Base-by-base conservation (phyloP, 2,888 invertebrate genomes). In the Merodon equestris region DNA sequence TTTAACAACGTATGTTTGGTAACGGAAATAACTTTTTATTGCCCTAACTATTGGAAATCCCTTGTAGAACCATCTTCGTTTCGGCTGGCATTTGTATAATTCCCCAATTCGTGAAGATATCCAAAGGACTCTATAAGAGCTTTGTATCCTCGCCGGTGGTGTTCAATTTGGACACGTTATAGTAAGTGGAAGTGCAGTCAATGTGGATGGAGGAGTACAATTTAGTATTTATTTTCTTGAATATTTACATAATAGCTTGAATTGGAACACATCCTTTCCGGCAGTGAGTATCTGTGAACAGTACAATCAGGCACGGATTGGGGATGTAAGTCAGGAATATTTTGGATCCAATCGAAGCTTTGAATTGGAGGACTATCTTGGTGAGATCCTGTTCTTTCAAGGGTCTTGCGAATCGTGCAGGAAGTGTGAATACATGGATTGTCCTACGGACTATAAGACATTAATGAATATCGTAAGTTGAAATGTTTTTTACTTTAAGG, bases 181-280 rank as follows among this genome's bases (percentile, higher is more conserved):
- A 85, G 88, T 88, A 82, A 85, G 86, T 77, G 38, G 1, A 7
- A 47, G 36, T 9, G 10, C 5, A 36, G n/a, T n/a, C n/a, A n/a
- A n/a, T n/a, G n/a, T n/a, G 40, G 3, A 40, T 10, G 9, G 1
- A 40, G 40, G 9, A n/a, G n/a, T 17, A 45, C 9, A 15, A 15
- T 15, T 18, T 34, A 13, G 12, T 1, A 9, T 9, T 40, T 34
- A 34, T 9, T 45, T n/a, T 13, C 4, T 57, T 12, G 40, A 10
- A 14, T 9, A 34, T 14, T 14, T 40, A 36, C 12, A 9, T 13
- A 9, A 9, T 38, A 88, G 88, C 71, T 83, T 91, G 0, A 85
- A 90, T 79, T 93, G 93, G 93, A 91, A 92, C 83, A 92, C 93
- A 0, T 90, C 92, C 3, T 93, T 93, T 84, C 93, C 94, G 14